Base-by-base conservation (phyloP, 2,113 vertebrate species). In the Syrmaticus mikado region DNA sequence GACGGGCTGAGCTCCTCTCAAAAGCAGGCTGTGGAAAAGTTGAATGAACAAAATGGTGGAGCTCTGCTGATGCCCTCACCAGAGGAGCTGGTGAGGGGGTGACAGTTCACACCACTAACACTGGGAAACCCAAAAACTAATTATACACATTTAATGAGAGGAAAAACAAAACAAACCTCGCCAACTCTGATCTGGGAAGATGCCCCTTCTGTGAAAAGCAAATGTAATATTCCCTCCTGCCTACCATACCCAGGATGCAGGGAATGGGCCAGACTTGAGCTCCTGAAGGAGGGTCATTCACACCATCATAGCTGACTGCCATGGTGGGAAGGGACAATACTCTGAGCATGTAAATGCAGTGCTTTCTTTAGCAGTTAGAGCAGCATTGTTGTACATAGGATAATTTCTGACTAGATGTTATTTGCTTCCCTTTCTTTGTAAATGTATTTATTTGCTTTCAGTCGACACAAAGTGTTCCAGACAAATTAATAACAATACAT, bases 91-190 rank as follows among this genome's bases (percentile, higher is more conserved):
- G 15, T 3, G 1, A 41, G 38, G 32, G 36, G n/a, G 50, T 38
- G n/a, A 11, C 57, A 30, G 21, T 53, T 72, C 14, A 7, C 57
- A 2, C 22, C 41, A 1, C 25, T 75, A 13, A 55, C 64, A 71
- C 19, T 40, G 17, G 15, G 43, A 18, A n/a, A n/a, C 28, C n/a
- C 48, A 46, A 50, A 79, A 48, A 55, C 4, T 15, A 40, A 18
- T 32, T 53, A 6, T 36, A 34, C 1, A 3, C 32, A 8, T 84
- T 30, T 27, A 50, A 32, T 28, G 32, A 45, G 32, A 17, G 25
- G 25, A 38, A 12, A 7, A 5, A 4, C 16, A 57, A 40, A 36
- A 0, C 0, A 22, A 43, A 27, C 53, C 28, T 55, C 16, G 6
- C 30, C 28, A 55, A 5, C 19, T 67, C n/a, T 67, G 48, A 36